Percentiles rank a stretch among this genome's conserved stretches.
Evolutionary conservation across 1,140 invertebrate genomes (phyloP).

Genomic region (Mylabris phalerata): DNA sequence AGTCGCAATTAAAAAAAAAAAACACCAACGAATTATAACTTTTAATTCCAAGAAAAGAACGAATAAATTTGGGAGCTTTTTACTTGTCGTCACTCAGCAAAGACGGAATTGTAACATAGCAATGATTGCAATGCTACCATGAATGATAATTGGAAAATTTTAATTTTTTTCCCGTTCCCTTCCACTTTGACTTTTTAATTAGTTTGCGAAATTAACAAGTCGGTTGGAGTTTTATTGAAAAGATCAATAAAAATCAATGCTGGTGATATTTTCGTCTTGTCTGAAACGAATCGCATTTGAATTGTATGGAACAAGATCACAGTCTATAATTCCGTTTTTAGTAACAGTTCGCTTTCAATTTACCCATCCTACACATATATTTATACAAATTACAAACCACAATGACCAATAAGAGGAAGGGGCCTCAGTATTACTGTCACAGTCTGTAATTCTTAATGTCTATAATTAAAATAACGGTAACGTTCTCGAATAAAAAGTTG

Average conservation of each 20-base stretch:
- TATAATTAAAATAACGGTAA: slow-evolving; percentile 10
- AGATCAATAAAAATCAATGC: too few species aligned
- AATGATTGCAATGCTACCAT: slow-evolving; percentile 11
- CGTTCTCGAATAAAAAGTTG: too few species aligned
- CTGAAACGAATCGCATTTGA: too few species aligned
- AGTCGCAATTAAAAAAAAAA: slow-evolving; percentile 13
- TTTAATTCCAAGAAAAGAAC: slow-evolving; percentile 11
- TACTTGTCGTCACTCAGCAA: slow-evolving; percentile 1
- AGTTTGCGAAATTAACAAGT: slow-evolving; percentile 13
- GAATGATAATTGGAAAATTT: slow-evolving; percentile 22
- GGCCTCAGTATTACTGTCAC: too few species aligned
- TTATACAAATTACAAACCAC: too few species aligned
- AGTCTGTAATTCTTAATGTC: neutral
- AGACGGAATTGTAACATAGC: neutral
- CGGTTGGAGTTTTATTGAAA: neutral
- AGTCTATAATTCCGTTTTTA: neutral
- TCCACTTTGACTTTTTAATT: slow-evolving; percentile 1
- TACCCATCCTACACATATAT: neutral
- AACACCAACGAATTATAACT: slow-evolving; percentile 17
- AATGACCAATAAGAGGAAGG: too few species aligned
- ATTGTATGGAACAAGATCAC: too few species aligned
- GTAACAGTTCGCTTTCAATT: slow-evolving; percentile 15
- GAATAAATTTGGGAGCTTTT: slow-evolving; percentile 12
- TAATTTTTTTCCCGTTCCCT: slow-evolving; percentile 6
- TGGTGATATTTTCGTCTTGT: too few species aligned